Evolutionary conservation across 2,113 vertebrate species (phyloP).

Genomic region (Anas platyrhynchos): DNA sequence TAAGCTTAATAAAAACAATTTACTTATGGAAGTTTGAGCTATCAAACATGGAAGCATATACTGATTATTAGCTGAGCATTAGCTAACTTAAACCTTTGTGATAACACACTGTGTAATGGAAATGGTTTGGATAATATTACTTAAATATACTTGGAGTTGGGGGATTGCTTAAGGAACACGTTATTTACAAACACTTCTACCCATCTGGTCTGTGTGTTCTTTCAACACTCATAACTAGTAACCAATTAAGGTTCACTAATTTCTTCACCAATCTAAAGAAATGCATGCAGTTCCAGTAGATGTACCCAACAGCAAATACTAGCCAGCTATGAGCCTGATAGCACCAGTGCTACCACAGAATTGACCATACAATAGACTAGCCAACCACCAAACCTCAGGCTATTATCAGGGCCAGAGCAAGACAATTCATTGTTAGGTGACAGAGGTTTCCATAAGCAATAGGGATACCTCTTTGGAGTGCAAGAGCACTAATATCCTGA

Average conservation of each 20-base stretch:
- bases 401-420: background rate
- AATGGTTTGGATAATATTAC: background rate
- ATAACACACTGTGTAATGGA: background rate
- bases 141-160: background rate
- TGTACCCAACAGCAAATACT: background rate
- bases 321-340: fast-evolving
- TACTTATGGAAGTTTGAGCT: background rate
- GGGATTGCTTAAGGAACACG: background rate
- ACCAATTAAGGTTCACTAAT: background rate
- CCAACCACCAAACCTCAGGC: background rate
- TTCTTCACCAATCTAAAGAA: background rate
- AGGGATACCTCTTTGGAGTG: background rate
- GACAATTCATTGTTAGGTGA: background rate
- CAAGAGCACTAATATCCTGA: background rate
- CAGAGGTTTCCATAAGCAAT: background rate
- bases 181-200: background rate
- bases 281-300: background rate
- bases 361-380: background rate
- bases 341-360: background rate
- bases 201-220: background rate
- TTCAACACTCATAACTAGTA: background rate
- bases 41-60: background rate
- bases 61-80: background rate
- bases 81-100: background rate
- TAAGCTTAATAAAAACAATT: background rate